Base-by-base conservation (phyloP, 1,140 invertebrate genomes). In the Popillia japonica region DNA sequence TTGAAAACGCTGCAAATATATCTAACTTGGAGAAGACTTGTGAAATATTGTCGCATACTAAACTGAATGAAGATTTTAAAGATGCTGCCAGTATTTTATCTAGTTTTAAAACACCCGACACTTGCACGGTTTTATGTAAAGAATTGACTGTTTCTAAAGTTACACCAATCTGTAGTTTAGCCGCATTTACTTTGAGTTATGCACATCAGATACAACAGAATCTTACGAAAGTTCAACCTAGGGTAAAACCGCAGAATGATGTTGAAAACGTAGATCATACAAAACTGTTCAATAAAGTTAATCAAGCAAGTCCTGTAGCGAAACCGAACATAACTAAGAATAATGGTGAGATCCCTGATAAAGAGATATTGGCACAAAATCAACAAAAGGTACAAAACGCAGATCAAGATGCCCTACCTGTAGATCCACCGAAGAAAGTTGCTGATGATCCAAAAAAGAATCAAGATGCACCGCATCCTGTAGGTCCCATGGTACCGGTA, bases 11-110 rank as follows among this genome's bases (percentile, higher is more conserved):
- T 14, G 17, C 14, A 2, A 40, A 74, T n/a, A 3, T 0, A 7
- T 40, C 10, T 40, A 42, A 17, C 2, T 42, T 74, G 34, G 9
- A 34, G 14, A 27, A 41, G 11, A 44, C 72, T 2, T 74, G 72
- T 11, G 10, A 40, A 42, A 14, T 0, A 14, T 42, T 74, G 8
- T 20, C 6, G 14, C 6, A 40, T 17, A 74, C 10, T 14, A 40
- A 74, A 74, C 8, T 74, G 3, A 74, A 23, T 20, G 11, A 40
- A 0, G 72, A 74, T 20, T 40, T 74, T 23, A 42, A 74, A 42
- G 11, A 41, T 44, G 23, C 6, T 3, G 72, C 10, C 6, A 20
- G 14, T 40, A 11, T 41, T 40, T 20, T 74, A 14, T 11, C 10
- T n/a, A 20, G n/a, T 55, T 55, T 55, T 14, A 55, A 55, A 55